Evolutionary conservation across 1,140 invertebrate genomes (phyloP).

Genomic region (Cylas formicarius): DNA sequence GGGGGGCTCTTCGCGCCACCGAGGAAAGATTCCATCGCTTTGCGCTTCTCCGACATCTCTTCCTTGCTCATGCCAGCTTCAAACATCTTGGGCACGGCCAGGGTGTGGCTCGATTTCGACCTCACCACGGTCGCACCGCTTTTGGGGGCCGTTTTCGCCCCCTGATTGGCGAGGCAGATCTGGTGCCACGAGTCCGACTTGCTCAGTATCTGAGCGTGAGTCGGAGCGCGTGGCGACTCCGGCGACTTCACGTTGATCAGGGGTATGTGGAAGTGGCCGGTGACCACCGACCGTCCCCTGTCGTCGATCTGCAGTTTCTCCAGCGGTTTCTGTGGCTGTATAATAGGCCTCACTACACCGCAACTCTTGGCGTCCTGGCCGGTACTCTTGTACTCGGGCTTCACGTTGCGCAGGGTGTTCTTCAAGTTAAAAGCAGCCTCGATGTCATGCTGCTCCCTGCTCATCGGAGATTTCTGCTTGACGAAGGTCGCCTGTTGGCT

Average conservation of each 20-base stretch:
- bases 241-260: conserved; percentile 34
- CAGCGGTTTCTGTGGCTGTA: conserved; percentile 23
- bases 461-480: conserved; percentile 45
- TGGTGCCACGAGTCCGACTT: conserved; percentile 79
- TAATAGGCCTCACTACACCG: conserved; percentile 24
- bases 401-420: conserved; percentile 43
- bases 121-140: conserved; percentile 43
- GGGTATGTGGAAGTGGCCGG: conserved; percentile 43
- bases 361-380: conserved; percentile 17
- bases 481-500: conserved; percentile 54
- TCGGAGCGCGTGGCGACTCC: conserved; percentile 33
- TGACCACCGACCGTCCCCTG: conserved; percentile 39
- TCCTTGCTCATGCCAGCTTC: conserved; percentile 69
- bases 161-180: conserved; percentile 43
- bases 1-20: conserved; percentile 25
- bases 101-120: conserved; percentile 63
- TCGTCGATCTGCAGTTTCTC: conserved; percentile 39
- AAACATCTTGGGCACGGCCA: conserved; percentile 65
- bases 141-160: conserved; percentile 30
- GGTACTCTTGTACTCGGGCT: conserved; percentile 14
- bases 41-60: conserved; percentile 64
- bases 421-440: conserved; percentile 45
- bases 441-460: conserved; percentile 41
- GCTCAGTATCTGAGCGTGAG: conserved; percentile 44
- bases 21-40: conserved; percentile 76